Evolutionary conservation across 2,113 vertebrate species (phyloP).

Genomic region (Pluvianellus socialis): DNA sequence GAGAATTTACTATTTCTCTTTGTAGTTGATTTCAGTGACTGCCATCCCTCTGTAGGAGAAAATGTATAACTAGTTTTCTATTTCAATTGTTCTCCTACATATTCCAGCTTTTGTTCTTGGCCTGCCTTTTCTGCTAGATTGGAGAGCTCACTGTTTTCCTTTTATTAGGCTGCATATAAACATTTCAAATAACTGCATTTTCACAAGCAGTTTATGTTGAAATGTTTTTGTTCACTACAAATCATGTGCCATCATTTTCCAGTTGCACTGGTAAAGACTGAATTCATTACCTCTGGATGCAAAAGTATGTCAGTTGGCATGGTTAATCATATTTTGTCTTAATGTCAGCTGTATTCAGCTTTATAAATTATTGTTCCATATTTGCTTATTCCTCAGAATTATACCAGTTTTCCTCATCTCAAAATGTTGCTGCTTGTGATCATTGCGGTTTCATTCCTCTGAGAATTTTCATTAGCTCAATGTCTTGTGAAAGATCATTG

Average conservation of each 20-base stretch:
- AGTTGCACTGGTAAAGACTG: neutral
- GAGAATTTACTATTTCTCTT: neutral
- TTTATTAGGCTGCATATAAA: neutral
- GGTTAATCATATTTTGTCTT: neutral
- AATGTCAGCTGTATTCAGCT: neutral
- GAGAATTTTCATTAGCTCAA: neutral
- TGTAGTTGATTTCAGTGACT: neutral
- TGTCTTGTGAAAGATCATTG: neutral
- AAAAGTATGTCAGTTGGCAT: neutral
- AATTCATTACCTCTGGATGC: neutral
- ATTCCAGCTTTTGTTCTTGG: neutral
- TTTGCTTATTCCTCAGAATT: neutral
- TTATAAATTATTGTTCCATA: neutral
- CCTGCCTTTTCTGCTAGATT: neutral
- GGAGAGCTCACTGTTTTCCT: neutral
- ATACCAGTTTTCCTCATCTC: neutral
- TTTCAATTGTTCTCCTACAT: neutral
- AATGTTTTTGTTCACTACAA: neutral
- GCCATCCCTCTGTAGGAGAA: neutral
- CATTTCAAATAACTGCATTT: neutral
- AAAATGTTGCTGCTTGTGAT: neutral
- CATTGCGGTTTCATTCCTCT: neutral
- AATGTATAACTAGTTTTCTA: neutral
- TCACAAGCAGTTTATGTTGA: neutral
- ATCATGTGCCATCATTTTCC: neutral